Base-by-base conservation (phyloP, 2,113 vertebrate genomes). In the Excalfactoria chinensis region DNA sequence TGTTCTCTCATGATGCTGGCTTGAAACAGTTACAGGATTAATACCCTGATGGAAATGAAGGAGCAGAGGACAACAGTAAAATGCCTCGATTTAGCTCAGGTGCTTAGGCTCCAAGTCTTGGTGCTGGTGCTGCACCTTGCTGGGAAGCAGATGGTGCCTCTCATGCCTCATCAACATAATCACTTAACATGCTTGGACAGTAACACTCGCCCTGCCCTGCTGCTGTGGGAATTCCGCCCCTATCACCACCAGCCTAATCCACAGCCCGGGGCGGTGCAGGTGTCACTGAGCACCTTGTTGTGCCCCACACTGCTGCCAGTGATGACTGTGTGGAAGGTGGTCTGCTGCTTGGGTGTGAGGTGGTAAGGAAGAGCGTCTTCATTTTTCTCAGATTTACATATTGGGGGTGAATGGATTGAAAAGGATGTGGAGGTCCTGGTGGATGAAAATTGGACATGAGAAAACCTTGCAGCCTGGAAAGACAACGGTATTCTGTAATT, bases 241-340 rank as follows among this genome's bases (percentile, higher is more conserved):
- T 58, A 40, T 46, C 64, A 37, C 59, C 8, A 3, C 58, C 53
- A 72, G 66, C 53, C 62, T 75, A 20, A 84, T 88, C 66, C 15
- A 17, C 0, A 0, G 69, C 69, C 59, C 1, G 0, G 7, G 58
- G 58, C 18, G 60, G 15, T 44, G 32, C 88, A 43, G 88, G 78
- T 53, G 78, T 58, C 34, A 66, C 40, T 2, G 2, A 83, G 68
- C 26, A 34, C 71, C 44, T 51, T 5, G 1, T n/a, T 59, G 11
- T 32, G 40, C 48, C 79, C 43, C 0, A 7, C 0, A 0, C 85
- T 58, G 25, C 28, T 34, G 28, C 26, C 4, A 1, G 55, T 41
- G 4, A n/a, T 63, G 32, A 20, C 2, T 1, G 17, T 9, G 72
- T 4, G 73, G 34, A 49, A 34, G 46, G 35, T 58, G 1, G 20